Percentiles rank a stretch among this genome's conserved stretches.
Conservation (phyloP, 2,888 invertebrate species). For the Papilio gigon region DNA sequence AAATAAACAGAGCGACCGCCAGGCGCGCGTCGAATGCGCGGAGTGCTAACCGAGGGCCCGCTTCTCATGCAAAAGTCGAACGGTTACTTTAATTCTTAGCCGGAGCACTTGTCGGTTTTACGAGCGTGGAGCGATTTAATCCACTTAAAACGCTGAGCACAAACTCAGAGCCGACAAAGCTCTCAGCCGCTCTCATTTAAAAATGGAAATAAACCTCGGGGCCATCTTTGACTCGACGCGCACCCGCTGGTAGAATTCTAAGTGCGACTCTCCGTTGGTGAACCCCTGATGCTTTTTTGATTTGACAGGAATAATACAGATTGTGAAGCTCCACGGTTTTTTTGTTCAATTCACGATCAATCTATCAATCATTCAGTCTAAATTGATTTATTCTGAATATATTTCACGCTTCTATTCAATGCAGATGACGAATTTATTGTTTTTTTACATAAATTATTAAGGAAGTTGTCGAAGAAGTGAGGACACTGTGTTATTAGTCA, state of each 20-base stretch:
- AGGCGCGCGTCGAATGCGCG: slow-evolving; percentile 63
- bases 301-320: slow-evolving; percentile 50
- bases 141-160: slow-evolving; percentile 83
- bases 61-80: slow-evolving; percentile 83
- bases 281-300: slow-evolving; percentile 66
- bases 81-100: slow-evolving; percentile 82
- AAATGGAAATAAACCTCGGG: slow-evolving; percentile 81
- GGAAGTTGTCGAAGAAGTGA: background rate
- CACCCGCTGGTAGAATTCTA: slow-evolving; percentile 76
- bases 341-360: slow-evolving; percentile 16
- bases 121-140: slow-evolving; percentile 83
- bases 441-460: background rate
- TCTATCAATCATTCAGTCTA: slow-evolving; percentile 27
- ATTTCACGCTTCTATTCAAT: background rate
- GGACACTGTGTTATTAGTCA: background rate
- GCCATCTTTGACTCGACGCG: slow-evolving; percentile 80
- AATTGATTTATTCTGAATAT: slow-evolving; percentile 10
- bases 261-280: slow-evolving; percentile 71
- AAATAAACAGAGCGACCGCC: slow-evolving; percentile 68
- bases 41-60: slow-evolving; percentile 72
- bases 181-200: slow-evolving; percentile 82
- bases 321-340: slow-evolving; percentile 35
- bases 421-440: background rate
- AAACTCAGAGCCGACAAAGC: slow-evolving; percentile 81
- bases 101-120: slow-evolving; percentile 82